phyloP scores from a whole-genome alignment of 2,113 vertebrate species.

The Orthochromis malagaraziensis region DNA sequence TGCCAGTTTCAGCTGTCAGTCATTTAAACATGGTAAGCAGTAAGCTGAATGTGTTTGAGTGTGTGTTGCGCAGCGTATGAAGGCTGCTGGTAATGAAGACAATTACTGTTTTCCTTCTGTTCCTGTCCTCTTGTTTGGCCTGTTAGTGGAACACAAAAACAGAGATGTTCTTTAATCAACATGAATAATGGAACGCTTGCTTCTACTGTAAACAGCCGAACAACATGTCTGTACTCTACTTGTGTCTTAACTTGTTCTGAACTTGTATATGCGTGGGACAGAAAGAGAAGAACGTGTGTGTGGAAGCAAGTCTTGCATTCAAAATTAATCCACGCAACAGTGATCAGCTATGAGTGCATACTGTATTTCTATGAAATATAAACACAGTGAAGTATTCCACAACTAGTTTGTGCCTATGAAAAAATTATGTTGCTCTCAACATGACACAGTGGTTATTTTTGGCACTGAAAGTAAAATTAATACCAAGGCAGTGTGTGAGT shows the following conservation, averaged over 20 bases:
- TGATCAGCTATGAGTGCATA: background rate
- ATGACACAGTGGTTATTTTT: background rate
- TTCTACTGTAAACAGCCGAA: constrained; percentile 31
- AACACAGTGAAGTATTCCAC: background rate
- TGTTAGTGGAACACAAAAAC: constrained; percentile 38
- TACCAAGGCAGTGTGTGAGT: background rate
- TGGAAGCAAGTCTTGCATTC: background rate
- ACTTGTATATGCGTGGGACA: background rate
- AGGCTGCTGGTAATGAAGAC: constrained; percentile 2
- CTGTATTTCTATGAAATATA: background rate
- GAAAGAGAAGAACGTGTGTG: background rate
- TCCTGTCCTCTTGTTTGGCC: constrained; percentile 2
- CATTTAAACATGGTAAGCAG: background rate
- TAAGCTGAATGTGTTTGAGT: background rate
- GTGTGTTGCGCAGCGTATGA: background rate
- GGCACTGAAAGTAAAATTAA: background rate
- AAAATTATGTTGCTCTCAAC: background rate
- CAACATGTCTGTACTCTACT: background rate
- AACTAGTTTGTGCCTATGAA: background rate
- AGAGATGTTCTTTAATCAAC: constrained; percentile 37
- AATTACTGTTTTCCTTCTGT: background rate
- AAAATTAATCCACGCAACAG: background rate
- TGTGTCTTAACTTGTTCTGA: background rate
- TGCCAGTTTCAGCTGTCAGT: background rate
- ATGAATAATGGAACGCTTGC: constrained; percentile 56